Conservation (phyloP, 2,888 invertebrate genomes). For the Cheilosia vernalis region DNA sequence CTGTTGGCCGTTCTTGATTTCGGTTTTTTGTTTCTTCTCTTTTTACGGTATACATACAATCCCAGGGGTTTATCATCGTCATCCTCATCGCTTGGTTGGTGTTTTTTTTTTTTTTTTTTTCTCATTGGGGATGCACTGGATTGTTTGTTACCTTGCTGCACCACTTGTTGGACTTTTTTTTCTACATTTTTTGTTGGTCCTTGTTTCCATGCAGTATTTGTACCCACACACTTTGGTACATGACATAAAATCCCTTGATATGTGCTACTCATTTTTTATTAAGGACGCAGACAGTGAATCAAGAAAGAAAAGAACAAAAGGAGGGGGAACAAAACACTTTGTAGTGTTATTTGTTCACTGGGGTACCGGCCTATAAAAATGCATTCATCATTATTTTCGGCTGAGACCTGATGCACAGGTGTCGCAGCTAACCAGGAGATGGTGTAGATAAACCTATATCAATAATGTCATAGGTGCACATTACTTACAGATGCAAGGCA, state of each 20-base stretch:
- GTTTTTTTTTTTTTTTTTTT: constrained; percentile 28
- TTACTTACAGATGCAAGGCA: constrained; percentile 57
- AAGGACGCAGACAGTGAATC: constrained; percentile 34
- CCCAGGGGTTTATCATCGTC: constrained; percentile 72
- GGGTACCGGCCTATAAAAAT: constrained; percentile 14
- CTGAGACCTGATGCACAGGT: constrained; percentile 63
- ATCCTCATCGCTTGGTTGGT: constrained; percentile 35
- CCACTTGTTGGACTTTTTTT: constrained; percentile 50
- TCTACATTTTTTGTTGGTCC: constrained; percentile 17
- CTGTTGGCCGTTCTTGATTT: constrained; percentile 56
- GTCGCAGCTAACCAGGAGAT: constrained; percentile 27
- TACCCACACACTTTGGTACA: constrained; percentile 75
- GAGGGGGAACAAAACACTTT: constrained; percentile 26
- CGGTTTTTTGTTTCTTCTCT: constrained; percentile 52
- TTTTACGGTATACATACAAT: constrained; percentile 44
- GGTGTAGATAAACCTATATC: constrained; percentile 48
- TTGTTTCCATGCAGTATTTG: constrained; percentile 59
- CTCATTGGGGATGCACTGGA: constrained; percentile 60
- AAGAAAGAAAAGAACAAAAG: not conserved
- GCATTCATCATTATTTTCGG: constrained; percentile 16
- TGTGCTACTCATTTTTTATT: constrained; percentile 53
- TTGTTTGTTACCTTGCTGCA: constrained; percentile 61
- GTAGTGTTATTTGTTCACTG: constrained; percentile 58
- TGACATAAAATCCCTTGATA: constrained; percentile 70
- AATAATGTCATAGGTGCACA: constrained; percentile 64